Conservation (phyloP, 2,113 vertebrate genomes). For the Sphyrna mokarran region DNA sequence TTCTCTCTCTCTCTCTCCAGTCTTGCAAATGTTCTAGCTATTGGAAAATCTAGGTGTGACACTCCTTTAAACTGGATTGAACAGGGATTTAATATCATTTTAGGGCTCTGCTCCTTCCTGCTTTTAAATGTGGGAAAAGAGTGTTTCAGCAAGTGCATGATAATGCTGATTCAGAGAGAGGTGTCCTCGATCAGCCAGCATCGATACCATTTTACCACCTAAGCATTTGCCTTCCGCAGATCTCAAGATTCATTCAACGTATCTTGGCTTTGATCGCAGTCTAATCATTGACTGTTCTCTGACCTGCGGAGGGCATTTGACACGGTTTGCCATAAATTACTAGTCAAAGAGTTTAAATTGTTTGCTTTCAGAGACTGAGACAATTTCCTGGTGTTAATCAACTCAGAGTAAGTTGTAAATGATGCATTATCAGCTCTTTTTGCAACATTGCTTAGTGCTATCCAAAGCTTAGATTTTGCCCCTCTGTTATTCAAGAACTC, state of each 20-base stretch:
- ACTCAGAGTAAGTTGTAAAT: background rate
- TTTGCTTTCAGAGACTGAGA: background rate
- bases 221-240: background rate
- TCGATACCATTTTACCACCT: background rate
- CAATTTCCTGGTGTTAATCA: background rate
- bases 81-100: background rate
- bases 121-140: background rate
- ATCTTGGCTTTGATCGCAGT: background rate
- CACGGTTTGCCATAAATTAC: constrained; percentile 19
- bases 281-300: background rate
- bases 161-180: background rate
- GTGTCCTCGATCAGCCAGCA: background rate
- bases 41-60: background rate
- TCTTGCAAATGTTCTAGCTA: background rate
- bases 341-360: constrained; percentile 1
- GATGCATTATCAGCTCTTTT: background rate
- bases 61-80: background rate
- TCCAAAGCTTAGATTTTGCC: background rate
- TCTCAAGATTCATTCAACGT: background rate
- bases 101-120: background rate
- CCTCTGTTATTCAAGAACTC: background rate
- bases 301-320: background rate
- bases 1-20: background rate
- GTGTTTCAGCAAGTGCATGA: background rate
- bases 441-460: background rate